Evolutionary conservation across 2,797 vertebrate genomes (phyloP).

Genomic region (Leptatherina wallacei): DNA sequence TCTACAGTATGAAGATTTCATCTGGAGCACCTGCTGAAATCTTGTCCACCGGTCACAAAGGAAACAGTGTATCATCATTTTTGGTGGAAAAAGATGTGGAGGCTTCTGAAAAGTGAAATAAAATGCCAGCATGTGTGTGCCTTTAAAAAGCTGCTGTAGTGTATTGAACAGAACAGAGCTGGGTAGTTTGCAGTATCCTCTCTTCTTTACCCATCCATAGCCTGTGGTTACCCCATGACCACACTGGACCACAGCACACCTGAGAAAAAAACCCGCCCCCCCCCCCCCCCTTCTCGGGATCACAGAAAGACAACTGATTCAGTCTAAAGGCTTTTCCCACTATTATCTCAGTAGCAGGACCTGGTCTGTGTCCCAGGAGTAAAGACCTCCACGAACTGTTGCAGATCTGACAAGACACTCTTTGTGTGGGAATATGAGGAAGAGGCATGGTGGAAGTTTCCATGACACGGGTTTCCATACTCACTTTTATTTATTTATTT

Average conservation of each 20-base stretch:
- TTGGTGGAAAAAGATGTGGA: background rate
- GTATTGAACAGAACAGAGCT: background rate
- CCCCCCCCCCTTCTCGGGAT: slow-evolving; percentile 8
- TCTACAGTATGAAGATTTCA: slow-evolving; percentile 22
- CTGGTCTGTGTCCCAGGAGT: slow-evolving; percentile 36
- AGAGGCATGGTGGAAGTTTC: slow-evolving; percentile 32
- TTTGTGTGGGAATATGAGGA: slow-evolving; percentile 50
- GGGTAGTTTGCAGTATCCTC: background rate
- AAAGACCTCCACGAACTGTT: slow-evolving; percentile 31
- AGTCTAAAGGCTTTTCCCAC: slow-evolving; percentile 13
- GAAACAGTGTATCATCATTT: slow-evolving; percentile 5
- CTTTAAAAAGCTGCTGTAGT: background rate
- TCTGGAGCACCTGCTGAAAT: slow-evolving; percentile 10
- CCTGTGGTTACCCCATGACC: slow-evolving; percentile 14
- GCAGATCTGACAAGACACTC: slow-evolving; percentile 45
- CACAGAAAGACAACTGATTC: slow-evolving; percentile 15
- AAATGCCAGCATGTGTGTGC: background rate
- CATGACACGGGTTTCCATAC: slow-evolving; percentile 22
- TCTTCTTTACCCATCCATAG: slow-evolving; percentile 23
- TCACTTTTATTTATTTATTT: background rate
- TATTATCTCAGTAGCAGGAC: slow-evolving; percentile 22
- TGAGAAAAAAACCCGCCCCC: too few relatives aligned
- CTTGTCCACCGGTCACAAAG: background rate
- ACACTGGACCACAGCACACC: slow-evolving; percentile 39
- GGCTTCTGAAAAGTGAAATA: background rate